Evolutionary conservation across 2,797 vertebrate species (phyloP).

Genomic region (Molossus molossus): DNA sequence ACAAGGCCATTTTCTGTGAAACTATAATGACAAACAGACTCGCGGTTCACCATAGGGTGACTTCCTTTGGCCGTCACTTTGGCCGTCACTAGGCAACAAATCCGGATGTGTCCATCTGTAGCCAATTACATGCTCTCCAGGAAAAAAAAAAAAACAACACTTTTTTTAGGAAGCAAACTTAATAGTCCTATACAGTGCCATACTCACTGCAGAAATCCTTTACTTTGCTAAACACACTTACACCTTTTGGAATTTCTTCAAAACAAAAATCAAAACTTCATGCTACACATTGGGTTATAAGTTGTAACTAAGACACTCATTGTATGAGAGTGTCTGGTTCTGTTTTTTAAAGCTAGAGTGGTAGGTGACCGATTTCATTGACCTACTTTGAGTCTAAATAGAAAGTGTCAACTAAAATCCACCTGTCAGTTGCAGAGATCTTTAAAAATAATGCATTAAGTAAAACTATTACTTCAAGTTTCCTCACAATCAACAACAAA

Average conservation of each 20-base stretch:
- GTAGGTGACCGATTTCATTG: slow-evolving; percentile 45
- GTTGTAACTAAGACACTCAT: not conserved
- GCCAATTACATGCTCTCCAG: slow-evolving; percentile 73
- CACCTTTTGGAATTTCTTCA: slow-evolving; percentile 22
- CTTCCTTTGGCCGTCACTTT: slow-evolving; percentile 72
- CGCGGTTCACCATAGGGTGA: slow-evolving; percentile 70
- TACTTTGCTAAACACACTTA: slow-evolving; percentile 47
- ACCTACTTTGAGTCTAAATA: slow-evolving; percentile 62
- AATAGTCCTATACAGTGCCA: not conserved
- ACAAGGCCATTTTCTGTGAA: slow-evolving; percentile 45
- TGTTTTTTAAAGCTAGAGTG: slow-evolving; percentile 51
- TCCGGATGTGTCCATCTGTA: slow-evolving; percentile 70
- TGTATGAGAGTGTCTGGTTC: slow-evolving; percentile 52
- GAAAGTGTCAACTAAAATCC: slow-evolving; percentile 58
- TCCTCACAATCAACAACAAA: slow-evolving; percentile 42
- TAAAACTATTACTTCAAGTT: slow-evolving; percentile 44
- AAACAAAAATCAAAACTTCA: slow-evolving; percentile 41
- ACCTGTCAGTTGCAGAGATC: slow-evolving; percentile 18
- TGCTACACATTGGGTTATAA: not conserved
- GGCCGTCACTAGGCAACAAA: slow-evolving; percentile 72
- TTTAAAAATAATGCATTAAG: not conserved
- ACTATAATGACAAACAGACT: slow-evolving; percentile 74
- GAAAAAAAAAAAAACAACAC: not conserved
- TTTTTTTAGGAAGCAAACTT: slow-evolving; percentile 67
- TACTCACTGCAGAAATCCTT: slow-evolving; percentile 39